Conservation (phyloP, 1,140 invertebrate genomes). For the Cherax destructor region DNA sequence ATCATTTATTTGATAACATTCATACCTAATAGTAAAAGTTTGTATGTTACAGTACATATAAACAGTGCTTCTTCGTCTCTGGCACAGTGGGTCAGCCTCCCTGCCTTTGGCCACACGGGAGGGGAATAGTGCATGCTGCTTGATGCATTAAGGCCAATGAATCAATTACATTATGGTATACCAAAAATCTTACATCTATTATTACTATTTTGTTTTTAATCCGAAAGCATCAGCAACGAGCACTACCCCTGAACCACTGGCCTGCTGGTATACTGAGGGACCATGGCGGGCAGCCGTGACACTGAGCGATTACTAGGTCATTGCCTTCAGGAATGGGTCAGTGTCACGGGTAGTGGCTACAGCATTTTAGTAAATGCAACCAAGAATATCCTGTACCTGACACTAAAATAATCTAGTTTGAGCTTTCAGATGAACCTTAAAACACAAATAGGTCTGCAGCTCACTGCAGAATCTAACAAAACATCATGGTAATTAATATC, state of each 20-base stretch:
- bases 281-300: slow-evolving; percentile 62
- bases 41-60: slow-evolving; percentile 73
- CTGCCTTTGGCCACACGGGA: slow-evolving; percentile 47
- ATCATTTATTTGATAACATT: slow-evolving; percentile 73
- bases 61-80: slow-evolving; percentile 72
- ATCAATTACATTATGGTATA: slow-evolving; percentile 33
- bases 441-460: slow-evolving; percentile 60
- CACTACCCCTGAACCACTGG: slow-evolving; percentile 46
- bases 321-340: slow-evolving; percentile 35
- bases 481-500: slow-evolving; percentile 61
- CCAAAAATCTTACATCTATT: slow-evolving; percentile 15
- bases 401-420: slow-evolving; percentile 73
- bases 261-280: slow-evolving; percentile 64
- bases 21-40: slow-evolving; percentile 73
- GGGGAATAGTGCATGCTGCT: slow-evolving; percentile 38
- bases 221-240: slow-evolving; percentile 27
- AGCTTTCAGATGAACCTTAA: slow-evolving; percentile 70
- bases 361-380: slow-evolving; percentile 72
- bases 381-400: slow-evolving; percentile 73
- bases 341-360: slow-evolving; percentile 67
- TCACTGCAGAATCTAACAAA: slow-evolving; percentile 56
- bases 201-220: slow-evolving; percentile 27
- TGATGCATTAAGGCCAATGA: slow-evolving; percentile 12
- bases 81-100: slow-evolving; percentile 57
- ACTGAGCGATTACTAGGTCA: slow-evolving; percentile 46